Conservation (phyloP, 2,888 invertebrate genomes). For the Perithous albicinctus region DNA sequence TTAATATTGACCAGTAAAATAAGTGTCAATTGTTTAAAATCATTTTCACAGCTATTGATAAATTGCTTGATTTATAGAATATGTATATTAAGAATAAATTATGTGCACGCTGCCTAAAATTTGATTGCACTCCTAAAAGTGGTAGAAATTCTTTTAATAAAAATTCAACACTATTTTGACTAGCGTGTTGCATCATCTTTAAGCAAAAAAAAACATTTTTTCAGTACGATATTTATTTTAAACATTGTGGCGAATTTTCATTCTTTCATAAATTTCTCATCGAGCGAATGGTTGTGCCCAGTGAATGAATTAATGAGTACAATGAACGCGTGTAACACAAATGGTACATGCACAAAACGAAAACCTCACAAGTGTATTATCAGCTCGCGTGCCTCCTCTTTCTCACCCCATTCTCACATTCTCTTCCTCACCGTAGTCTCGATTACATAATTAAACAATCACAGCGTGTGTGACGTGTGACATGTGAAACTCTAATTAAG, state of each 20-base stretch:
- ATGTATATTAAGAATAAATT: no score
- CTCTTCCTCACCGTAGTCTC: constrained; percentile 54
- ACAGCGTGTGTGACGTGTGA: constrained; percentile 46
- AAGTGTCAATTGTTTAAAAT: no score
- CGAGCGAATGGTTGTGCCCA: constrained; percentile 41
- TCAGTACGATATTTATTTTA: background rate
- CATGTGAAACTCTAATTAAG: constrained; percentile 68
- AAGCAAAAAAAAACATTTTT: no score
- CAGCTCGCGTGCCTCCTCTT: constrained; percentile 81
- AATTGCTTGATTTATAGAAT: no score
- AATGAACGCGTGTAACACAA: constrained; percentile 57
- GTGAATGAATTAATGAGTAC: constrained; percentile 48
- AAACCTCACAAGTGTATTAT: constrained; percentile 82
- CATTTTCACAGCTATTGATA: no score
- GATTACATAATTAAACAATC: constrained; percentile 48
- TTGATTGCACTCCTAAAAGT: no score
- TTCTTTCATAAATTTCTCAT: background rate
- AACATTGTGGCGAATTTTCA: constrained; percentile 1
- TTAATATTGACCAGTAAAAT: no score
- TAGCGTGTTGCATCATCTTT: no score
- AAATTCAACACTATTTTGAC: no score
- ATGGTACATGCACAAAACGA: constrained; percentile 70
- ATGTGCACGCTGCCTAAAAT: no score
- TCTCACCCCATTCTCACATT: constrained; percentile 72
- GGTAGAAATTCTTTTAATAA: no score